A percentile compares a stretch with the other conserved stretches of the same genome.
Conservation (phyloP, 2,113 vertebrate genomes). For the Xerus inauris region DNA sequence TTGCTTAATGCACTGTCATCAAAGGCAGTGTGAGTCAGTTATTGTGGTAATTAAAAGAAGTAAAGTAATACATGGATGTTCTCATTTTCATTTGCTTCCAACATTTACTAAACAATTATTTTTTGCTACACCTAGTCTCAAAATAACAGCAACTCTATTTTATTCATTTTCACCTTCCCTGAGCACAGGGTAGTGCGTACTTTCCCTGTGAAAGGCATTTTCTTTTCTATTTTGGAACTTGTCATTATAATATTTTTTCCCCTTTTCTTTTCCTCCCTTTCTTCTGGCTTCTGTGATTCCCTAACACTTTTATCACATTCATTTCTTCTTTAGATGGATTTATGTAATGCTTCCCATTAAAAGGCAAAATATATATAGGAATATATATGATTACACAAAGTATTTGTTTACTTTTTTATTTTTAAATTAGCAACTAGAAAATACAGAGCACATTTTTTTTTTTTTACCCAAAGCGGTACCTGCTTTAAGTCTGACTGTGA, state of each 20-base stretch:
- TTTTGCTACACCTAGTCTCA: background rate
- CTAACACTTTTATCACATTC: background rate
- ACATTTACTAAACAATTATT: background rate
- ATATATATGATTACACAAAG: background rate
- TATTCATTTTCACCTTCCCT: background rate
- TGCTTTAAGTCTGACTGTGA: slow-evolving; percentile 25
- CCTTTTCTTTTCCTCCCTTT: background rate
- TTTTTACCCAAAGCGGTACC: background rate
- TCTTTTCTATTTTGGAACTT: background rate
- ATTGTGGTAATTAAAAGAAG: background rate
- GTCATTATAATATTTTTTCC: background rate
- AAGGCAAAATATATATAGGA: background rate
- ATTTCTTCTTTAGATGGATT: background rate
- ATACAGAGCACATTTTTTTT: background rate
- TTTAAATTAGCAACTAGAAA: slow-evolving; percentile 21
- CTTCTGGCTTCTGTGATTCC: background rate
- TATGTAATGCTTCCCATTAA: background rate
- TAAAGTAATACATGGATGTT: background rate
- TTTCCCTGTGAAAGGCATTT: background rate
- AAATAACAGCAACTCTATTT: background rate
- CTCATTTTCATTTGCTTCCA: background rate
- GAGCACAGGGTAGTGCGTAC: background rate
- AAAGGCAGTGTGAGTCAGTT: background rate
- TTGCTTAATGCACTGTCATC: background rate
- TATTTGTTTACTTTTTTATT: background rate